Conservation (phyloP, 1,140 invertebrate genomes). For the Cydia splendana region DNA sequence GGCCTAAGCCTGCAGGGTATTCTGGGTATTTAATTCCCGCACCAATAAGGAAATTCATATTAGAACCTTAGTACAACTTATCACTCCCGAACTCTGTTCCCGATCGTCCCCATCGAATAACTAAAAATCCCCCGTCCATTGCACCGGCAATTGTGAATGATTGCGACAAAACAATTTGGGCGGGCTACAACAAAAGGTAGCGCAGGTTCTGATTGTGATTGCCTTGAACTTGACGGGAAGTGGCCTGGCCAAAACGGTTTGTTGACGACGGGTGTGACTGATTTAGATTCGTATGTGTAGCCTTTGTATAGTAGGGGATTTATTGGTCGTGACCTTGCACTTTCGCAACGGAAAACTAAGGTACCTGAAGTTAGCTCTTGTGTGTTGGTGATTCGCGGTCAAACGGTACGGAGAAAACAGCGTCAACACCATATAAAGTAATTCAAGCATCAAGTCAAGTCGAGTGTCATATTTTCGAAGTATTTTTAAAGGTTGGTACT, state of each 20-base stretch:
- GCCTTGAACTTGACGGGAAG: slow-evolving; percentile 17
- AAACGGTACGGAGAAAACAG: too few relatives aligned
- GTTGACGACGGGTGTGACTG: not conserved
- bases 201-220: slow-evolving; percentile 5
- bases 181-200: slow-evolving; percentile 21
- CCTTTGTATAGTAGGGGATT: not conserved
- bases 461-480: too few relatives aligned
- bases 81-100: not conserved
- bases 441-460: too few relatives aligned
- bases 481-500: too few relatives aligned
- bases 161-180: slow-evolving; percentile 21
- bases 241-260: slow-evolving; percentile 9
- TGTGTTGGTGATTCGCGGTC: too few relatives aligned
- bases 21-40: not conserved
- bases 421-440: too few relatives aligned
- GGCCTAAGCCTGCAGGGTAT: too few relatives aligned
- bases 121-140: slow-evolving; percentile 18
- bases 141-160: slow-evolving; percentile 14
- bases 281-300: not conserved
- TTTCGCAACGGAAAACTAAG: not conserved
- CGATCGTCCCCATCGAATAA: slow-evolving; percentile 15
- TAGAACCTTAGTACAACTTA: not conserved
- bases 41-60: too few relatives aligned
- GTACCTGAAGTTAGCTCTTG: too few relatives aligned
- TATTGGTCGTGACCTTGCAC: not conserved